Conservation (phyloP, 2,888 invertebrate genomes). For the Epiblema foenella region DNA sequence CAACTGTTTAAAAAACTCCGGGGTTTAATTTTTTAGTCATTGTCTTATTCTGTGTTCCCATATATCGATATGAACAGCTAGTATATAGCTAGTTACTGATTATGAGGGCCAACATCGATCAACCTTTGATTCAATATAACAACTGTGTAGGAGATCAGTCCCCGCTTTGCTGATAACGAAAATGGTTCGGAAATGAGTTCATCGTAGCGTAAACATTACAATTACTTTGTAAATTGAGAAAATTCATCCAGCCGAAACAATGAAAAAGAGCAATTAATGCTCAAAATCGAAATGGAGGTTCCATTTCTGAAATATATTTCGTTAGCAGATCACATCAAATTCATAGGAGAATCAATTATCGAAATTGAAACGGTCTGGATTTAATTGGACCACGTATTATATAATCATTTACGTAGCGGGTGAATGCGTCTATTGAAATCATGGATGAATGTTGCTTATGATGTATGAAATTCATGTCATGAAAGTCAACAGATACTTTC, state of each 20-base stretch:
- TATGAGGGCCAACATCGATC: neutral
- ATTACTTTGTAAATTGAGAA: conserved; percentile 1
- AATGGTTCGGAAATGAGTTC: neutral
- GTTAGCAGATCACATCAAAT: conserved; percentile 28
- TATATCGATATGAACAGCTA: neutral
- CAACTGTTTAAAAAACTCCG: neutral
- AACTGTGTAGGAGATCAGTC: neutral
- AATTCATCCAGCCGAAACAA: neutral
- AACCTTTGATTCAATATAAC: neutral
- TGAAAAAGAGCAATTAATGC: conserved; percentile 16
- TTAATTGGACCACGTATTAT: conserved; percentile 32
- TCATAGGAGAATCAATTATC: conserved; percentile 33
- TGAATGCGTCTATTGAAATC: conserved; percentile 4
- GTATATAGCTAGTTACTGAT: neutral
- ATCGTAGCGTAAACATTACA: neutral
- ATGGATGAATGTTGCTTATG: conserved; percentile 1
- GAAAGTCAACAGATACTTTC: too few relatives aligned
- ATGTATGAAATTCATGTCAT: neutral
- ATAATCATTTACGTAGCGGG: neutral
- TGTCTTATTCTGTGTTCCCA: too few relatives aligned
- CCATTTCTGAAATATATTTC: conserved; percentile 14
- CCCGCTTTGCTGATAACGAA: conserved; percentile 1
- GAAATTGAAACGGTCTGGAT: conserved; percentile 32
- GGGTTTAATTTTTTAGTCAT: neutral
- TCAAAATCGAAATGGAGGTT: neutral